These are phyloP conservation scores for Diphyllodes magnificus DNA, from an alignment of 2,113 vertebrate species.

Conservation along the genomic window DNA sequence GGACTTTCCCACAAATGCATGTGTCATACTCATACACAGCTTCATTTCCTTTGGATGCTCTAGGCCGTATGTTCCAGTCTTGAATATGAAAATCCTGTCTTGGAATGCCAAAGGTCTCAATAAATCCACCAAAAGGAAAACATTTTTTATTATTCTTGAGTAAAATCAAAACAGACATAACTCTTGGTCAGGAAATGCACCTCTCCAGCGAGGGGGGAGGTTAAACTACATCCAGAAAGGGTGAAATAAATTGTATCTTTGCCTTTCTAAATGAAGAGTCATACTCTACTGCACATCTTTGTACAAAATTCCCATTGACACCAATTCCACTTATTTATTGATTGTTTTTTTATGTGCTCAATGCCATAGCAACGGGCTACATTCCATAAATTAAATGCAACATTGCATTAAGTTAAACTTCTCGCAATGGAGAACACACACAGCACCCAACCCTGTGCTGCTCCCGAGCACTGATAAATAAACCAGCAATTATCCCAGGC, in stretches of 20 bases:
- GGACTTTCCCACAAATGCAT: background rate
- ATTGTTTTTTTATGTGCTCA: slow-evolving; percentile 43
- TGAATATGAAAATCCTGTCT: background rate
- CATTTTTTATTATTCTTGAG: slow-evolving; percentile 18
- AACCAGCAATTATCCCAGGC: background rate
- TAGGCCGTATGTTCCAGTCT: background rate
- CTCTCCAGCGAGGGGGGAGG: background rate
- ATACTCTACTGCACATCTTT: slow-evolving; percentile 7
- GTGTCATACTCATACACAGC: background rate
- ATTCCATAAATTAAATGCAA: slow-evolving; percentile 53
- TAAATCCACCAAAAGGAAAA: slow-evolving; percentile 38
- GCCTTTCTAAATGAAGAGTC: slow-evolving; percentile 23
- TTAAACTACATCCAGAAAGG: background rate
- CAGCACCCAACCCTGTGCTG: background rate
- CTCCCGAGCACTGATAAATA: background rate
- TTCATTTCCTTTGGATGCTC: background rate
- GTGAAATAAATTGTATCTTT: slow-evolving; percentile 3
- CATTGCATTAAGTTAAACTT: slow-evolving; percentile 51
- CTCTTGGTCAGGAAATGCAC: background rate
- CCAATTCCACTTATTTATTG: slow-evolving; percentile 66
- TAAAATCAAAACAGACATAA: slow-evolving; percentile 22
- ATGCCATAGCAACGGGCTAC: slow-evolving; percentile 48
- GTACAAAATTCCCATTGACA: slow-evolving; percentile 56
- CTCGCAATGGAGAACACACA: background rate
- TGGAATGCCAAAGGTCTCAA: background rate